These are phyloP conservation scores for Diadegma fenestrale DNA, from an alignment of 2,888 invertebrate genomes.

Conservation along the genomic window DNA sequence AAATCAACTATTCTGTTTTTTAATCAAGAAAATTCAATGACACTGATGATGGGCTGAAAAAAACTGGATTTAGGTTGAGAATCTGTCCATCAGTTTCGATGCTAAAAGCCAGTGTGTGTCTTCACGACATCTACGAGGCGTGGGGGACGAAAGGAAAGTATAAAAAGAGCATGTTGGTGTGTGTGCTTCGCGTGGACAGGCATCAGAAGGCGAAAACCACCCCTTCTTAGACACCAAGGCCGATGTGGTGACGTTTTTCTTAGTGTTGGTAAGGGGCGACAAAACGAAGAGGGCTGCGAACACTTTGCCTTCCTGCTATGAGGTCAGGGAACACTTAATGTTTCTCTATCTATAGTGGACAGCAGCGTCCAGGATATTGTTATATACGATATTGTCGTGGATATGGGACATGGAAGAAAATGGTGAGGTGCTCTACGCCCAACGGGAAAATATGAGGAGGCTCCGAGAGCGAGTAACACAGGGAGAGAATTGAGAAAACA, in stretches of 20 bases:
- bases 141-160: conserved; percentile 78
- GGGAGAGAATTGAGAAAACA: conserved; percentile 37
- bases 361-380: conserved; percentile 82
- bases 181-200: conserved; percentile 52
- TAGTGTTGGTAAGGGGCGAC: conserved; percentile 21
- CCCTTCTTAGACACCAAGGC: conserved; percentile 50
- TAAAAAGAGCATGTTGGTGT: conserved; percentile 59
- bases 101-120: conserved; percentile 74
- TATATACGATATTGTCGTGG: conserved; percentile 83
- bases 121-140: conserved; percentile 74
- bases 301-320: conserved; percentile 68
- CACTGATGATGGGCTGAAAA: neutral
- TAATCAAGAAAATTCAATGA: neutral
- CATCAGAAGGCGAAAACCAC: conserved; percentile 52
- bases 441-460: conserved; percentile 71
- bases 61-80: conserved; percentile 31
- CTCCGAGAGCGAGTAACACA: conserved; percentile 60
- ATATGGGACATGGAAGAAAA: conserved; percentile 69
- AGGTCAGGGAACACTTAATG: conserved; percentile 82
- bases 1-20: too few species aligned
- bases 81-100: conserved; percentile 43
- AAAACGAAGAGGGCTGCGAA: conserved; percentile 64
- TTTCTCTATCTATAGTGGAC: conserved; percentile 83
- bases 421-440: conserved; percentile 57
- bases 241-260: conserved; percentile 59